phyloP scores from a whole-genome alignment of 2,113 vertebrate species.

The Cariama cristata region DNA sequence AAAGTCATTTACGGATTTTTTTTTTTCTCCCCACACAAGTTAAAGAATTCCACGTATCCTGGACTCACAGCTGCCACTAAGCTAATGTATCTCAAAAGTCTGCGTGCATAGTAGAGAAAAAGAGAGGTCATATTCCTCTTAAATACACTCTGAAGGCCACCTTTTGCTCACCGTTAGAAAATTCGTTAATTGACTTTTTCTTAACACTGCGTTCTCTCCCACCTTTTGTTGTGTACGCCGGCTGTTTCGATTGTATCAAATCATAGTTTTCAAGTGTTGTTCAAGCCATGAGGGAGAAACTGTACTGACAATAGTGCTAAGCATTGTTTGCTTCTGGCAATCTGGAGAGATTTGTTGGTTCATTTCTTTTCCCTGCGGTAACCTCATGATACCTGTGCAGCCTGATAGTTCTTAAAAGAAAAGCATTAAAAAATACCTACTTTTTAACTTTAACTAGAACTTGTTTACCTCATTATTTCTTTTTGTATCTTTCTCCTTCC shows the following conservation, averaged over 20 bases:
- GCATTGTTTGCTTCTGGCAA: not conserved
- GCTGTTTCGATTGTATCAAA: not conserved
- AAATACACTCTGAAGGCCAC: not conserved
- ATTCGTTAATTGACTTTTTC: not conserved
- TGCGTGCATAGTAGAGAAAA: not conserved
- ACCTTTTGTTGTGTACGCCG: not conserved
- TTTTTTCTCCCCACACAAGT: not conserved
- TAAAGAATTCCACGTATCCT: not conserved
- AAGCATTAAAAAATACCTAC: not conserved
- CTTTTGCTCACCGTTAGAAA: not conserved
- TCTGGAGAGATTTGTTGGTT: conserved; percentile 26
- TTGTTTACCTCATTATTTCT: not conserved
- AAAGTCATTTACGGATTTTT: not conserved
- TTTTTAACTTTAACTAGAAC: not conserved
- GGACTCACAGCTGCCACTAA: not conserved
- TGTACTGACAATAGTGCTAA: not conserved
- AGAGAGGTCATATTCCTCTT: not conserved
- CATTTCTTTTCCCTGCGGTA: conserved; percentile 19
- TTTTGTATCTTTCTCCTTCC: not conserved
- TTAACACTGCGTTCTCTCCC: not conserved
- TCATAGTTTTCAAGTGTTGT: not conserved
- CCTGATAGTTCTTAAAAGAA: not conserved
- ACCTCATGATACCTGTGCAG: not conserved
- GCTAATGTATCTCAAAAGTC: not conserved
- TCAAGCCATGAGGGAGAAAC: not conserved